Base-by-base conservation (phyloP, 2,113 vertebrate genomes). In the Myiopsitta monachus region DNA sequence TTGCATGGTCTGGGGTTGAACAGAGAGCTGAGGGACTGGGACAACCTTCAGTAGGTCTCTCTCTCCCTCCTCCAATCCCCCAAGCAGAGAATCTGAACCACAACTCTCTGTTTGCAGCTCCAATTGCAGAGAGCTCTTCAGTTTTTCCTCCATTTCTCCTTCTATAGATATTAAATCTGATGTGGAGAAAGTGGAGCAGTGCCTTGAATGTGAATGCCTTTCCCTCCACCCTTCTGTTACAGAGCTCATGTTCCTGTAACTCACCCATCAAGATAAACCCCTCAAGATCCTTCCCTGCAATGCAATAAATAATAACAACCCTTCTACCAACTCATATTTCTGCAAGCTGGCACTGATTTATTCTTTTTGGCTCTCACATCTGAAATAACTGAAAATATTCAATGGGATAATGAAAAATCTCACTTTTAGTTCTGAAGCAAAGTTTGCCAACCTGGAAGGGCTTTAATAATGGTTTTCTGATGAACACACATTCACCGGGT, bases 231-330 rank as follows among this genome's bases (percentile, higher is more conserved):
- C 51, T 86, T 31, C 63, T 3, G 1, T 64, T 64, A 46, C 46
- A 57, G 76, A 87, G 52, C 62, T 83, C 10, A 1, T 46, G 49
- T 66, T 95, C 83, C 73, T 94, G 55, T 66, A 92, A 87, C 31
- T 90, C 51, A 52, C 86, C 51, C 61, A 46, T 72, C 86, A 79
- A 73, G 44, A 88, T 75, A 87, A 88, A 6, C 14, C 30, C 51
- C 23, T 33, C 62, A 91, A 54, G 69, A 84, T 79, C 73, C 62
- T 86, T 95, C 84, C 52, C 67, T 81, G n/a, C 43, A 66, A 87
- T 43, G 69, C 75, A 94, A 95, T 92, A 97, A 96, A 96, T 95
- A 96, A 95, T 63, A 86, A 95, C 54, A 81, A 93, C 75, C 59
- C 63, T 61, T 59, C 80, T 76, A 63, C 54, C 69, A 92, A 91